Evolutionary conservation across 2,888 invertebrate genomes (phyloP).

Genomic region (Idaea straminata): DNA sequence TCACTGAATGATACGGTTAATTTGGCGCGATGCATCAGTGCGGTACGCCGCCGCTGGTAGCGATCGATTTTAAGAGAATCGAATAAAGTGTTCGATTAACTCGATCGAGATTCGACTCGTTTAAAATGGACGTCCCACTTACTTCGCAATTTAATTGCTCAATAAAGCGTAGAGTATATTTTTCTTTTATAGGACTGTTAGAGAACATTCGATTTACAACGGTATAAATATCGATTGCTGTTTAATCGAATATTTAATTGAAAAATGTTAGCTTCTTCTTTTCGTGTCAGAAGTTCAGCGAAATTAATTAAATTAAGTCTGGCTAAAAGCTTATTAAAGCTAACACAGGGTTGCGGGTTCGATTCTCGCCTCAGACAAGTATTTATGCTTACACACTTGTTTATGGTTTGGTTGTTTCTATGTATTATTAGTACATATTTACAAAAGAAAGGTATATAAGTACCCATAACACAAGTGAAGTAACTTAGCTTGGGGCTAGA

Average conservation of each 20-base stretch:
- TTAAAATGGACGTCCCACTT: not conserved
- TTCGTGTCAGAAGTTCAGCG: no score
- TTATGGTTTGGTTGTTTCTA: no score
- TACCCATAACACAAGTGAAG: no score
- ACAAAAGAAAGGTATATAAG: no score
- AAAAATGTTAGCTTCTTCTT: not conserved
- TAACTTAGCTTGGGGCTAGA: no score
- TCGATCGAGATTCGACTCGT: not conserved
- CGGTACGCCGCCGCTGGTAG: not conserved
- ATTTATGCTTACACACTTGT: no score
- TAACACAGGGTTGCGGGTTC: no score
- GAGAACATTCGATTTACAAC: not conserved
- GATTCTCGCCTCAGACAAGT: no score
- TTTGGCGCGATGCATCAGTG: not conserved
- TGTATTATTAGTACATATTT: no score
- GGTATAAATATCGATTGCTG: not conserved
- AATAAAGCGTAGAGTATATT: not conserved
- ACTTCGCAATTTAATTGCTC: not conserved
- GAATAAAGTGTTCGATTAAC: not conserved
- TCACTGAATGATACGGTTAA: constrained; percentile 1
- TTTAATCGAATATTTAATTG: not conserved
- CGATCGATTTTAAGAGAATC: not conserved
- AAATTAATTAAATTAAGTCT: no score
- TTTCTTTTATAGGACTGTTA: not conserved
- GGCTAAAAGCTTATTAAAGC: no score